Evolutionary conservation across 2,113 vertebrate species (phyloP), one percentile per base, ranked within the genome.

Genomic region (Hepsetus odoe): DNA sequence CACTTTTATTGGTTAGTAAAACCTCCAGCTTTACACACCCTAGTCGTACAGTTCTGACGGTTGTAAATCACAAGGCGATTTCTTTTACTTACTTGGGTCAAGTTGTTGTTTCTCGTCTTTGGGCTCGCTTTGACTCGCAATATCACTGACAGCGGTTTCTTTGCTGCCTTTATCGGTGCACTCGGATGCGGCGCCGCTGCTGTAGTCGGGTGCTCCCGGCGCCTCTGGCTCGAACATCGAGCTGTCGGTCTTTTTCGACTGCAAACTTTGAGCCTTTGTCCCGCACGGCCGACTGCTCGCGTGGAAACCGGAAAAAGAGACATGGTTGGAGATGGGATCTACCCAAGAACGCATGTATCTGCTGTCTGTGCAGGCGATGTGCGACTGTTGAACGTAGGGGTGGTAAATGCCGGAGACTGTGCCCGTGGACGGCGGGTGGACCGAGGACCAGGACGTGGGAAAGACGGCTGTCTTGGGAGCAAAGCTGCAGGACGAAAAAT

Each of bases 1-100:
- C 95, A 95, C 95, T 98, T 99, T 99, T 98, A 99, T 98, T 96
- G 97, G 95, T 98, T 97, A 96, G 97, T 99, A 98, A 98, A 98
- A 98, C 92, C 95, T 96, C 94, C 92, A 93, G 95, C 96, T 98
- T 97, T 97, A 95, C 95, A 95, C 95, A 96, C 94, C 95, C 93
- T 91, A 95, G 94, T 93, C 95, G 90, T 95, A 94, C 95, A 94
- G 95, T 95, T 96, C 94, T 87, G 86, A 46, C 86, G 88, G 95
- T 87, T 96, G 94, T 99, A 98, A 99, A 98, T 98, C 97, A 98
- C 86, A 74, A 85, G 82, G 94, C 93, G 94, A 95, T 96, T 96
- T 93, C 89, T 94, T 94, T 88, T 85, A 97, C 97, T 98, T 97
- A 98, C 97, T 99, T 96, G 96, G 96, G 95, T 98, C 97, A 95